A percentile compares a stretch with the other conserved stretches of the same genome.
phyloP scores from a whole-genome alignment of 2,797 vertebrate genomes.

The Neomorphus geoffroyi region DNA sequence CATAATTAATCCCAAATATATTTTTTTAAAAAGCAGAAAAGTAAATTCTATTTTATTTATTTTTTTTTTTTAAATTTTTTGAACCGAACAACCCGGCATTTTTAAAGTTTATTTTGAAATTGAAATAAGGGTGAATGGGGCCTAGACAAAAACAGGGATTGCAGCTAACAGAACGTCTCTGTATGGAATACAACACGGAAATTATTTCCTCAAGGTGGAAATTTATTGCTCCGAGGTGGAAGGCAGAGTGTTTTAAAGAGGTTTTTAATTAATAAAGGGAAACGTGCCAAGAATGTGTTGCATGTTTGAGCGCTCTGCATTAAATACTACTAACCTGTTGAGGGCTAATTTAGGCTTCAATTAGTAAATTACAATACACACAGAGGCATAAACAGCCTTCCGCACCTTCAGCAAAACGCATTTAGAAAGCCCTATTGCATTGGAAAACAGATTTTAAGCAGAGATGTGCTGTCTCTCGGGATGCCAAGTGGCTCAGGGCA shows the following conservation, averaged over 20 bases:
- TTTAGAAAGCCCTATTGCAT: neutral
- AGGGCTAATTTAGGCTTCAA: slow-evolving; percentile 48
- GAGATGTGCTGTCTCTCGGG: neutral
- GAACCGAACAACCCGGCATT: neutral
- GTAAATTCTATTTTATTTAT: neutral
- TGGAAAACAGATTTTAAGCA: neutral
- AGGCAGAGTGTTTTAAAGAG: slow-evolving; percentile 68
- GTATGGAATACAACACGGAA: slow-evolving; percentile 69
- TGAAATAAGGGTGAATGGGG: slow-evolving; percentile 34
- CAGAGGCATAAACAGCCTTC: neutral
- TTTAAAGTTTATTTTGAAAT: slow-evolving; percentile 48
- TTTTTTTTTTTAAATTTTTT: neutral
- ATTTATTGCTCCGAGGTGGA: slow-evolving; percentile 66
- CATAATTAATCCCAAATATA: neutral
- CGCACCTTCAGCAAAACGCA: neutral
- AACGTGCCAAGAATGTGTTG: slow-evolving; percentile 53
- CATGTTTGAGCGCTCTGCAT: slow-evolving; percentile 30
- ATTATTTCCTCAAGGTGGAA: slow-evolving; percentile 67
- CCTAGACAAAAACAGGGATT: neutral
- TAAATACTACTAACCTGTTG: slow-evolving; percentile 43
- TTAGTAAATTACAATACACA: slow-evolving; percentile 46
- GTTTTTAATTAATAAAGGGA: slow-evolving; percentile 70
- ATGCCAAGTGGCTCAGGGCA: neutral
- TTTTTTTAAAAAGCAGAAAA: neutral
- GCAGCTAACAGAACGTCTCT: slow-evolving; percentile 65